phyloP scores from a whole-genome alignment of 2,888 invertebrate genomes.

The Drosophila picticornis region DNA sequence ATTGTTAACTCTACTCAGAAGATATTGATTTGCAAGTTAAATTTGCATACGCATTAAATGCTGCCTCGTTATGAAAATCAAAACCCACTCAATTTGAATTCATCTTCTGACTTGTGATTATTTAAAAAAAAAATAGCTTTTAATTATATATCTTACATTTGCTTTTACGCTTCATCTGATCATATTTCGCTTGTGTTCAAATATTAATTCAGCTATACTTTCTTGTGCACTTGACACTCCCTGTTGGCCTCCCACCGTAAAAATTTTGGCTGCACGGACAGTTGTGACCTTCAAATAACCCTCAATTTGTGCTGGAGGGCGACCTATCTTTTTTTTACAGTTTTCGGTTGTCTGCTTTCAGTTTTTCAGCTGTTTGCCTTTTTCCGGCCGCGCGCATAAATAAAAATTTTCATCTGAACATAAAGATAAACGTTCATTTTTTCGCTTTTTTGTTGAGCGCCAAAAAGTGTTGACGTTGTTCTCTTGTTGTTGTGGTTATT shows the following conservation, averaged over 20 bases:
- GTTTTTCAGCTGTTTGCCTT: slow-evolving; percentile 59
- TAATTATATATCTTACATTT: not conserved
- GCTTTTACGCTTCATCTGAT: not conserved
- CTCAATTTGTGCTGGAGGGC: slow-evolving; percentile 52
- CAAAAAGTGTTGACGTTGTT: slow-evolving; percentile 50
- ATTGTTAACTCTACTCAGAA: no score
- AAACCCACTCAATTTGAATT: not conserved
- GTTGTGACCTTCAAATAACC: slow-evolving; percentile 76
- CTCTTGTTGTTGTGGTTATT: slow-evolving; percentile 27
- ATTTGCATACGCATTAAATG: not conserved
- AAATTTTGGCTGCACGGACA: slow-evolving; percentile 30
- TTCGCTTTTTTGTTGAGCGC: slow-evolving; percentile 38
- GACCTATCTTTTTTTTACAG: slow-evolving; percentile 39
- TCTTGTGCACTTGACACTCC: slow-evolving; percentile 24
- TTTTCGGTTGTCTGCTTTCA: slow-evolving; percentile 47
- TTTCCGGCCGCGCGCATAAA: slow-evolving; percentile 74
- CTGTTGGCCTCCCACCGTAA: slow-evolving; percentile 8
- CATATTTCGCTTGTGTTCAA: not conserved
- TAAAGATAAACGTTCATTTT: slow-evolving; percentile 73
- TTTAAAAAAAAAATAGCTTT: not conserved
- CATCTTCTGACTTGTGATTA: not conserved
- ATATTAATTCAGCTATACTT: slow-evolving; percentile 9
- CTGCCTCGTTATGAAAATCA: not conserved
- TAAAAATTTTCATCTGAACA: slow-evolving; percentile 79
- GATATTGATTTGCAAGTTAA: no score